A percentile compares a stretch with the other conserved stretches of the same genome.
Evolutionary conservation across 2,888 invertebrate genomes (phyloP).

Genomic region (Diarsia rubi): DNA sequence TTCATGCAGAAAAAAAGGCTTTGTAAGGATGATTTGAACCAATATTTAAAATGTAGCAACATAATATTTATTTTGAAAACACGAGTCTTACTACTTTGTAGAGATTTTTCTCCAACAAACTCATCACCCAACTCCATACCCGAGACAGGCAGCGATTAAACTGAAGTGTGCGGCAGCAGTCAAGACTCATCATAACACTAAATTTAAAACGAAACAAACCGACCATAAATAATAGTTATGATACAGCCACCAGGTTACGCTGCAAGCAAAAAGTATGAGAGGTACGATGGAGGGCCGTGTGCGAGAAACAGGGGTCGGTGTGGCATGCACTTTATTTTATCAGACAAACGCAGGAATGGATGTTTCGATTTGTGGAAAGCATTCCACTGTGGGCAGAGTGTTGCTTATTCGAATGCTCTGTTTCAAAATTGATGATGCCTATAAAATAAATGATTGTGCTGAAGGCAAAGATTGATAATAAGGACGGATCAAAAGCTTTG

Average conservation of each 20-base stretch:
- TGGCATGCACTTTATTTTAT: constrained; percentile 54
- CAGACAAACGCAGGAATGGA: constrained; percentile 41
- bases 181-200: constrained; percentile 81
- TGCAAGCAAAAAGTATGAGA: constrained; percentile 76
- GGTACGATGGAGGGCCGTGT: constrained; percentile 46
- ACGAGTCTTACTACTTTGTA: neutral
- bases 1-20: neutral
- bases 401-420: neutral
- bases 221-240: constrained; percentile 85
- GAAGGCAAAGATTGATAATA: neutral
- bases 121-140: constrained; percentile 38
- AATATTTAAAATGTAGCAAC: neutral
- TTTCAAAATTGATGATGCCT: neutral
- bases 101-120: constrained; percentile 21
- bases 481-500: neutral
- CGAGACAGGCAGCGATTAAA: constrained; percentile 63
- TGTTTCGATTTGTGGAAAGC: constrained; percentile 24
- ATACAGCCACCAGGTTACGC: constrained; percentile 84
- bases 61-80: neutral
- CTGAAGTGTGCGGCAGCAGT: constrained; percentile 69
- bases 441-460: neutral
- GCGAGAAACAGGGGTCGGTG: constrained; percentile 28
- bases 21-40: neutral
- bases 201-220: constrained; percentile 86
- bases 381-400: neutral